phyloP scores from a whole-genome alignment of 2,888 invertebrate species.

The Ceriagrion tenellum region DNA sequence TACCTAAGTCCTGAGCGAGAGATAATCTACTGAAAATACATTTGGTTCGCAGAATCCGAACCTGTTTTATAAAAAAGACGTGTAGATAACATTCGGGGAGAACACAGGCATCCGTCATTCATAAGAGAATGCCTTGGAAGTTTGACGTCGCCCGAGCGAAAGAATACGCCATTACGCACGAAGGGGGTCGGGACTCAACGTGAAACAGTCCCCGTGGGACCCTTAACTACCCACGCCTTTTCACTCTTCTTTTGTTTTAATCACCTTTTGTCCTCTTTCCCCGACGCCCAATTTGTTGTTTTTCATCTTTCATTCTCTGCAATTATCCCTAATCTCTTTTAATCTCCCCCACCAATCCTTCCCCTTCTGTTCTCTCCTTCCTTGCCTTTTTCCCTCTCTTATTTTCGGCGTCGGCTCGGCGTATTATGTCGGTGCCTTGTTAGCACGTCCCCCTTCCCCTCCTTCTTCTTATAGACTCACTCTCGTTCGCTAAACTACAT shows the following conservation, averaged over 20 bases:
- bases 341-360: conserved; percentile 27
- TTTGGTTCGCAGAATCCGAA: not conserved
- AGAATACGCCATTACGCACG: not conserved
- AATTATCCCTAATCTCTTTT: conserved; percentile 49
- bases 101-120: not conserved
- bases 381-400: not conserved
- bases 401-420: not conserved
- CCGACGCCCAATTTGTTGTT: not conserved
- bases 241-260: conserved; percentile 6
- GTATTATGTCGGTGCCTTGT: conserved; percentile 29
- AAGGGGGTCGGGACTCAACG: conserved; percentile 9
- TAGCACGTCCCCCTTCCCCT: conserved; percentile 23
- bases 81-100: not conserved
- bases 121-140: not conserved
- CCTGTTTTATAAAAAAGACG: not conserved
- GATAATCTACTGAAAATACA: not conserved
- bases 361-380: not conserved
- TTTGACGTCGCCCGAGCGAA: not conserved
- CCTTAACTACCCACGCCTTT: not conserved
- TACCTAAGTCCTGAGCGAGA: not conserved
- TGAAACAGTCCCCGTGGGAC: not conserved
- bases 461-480: conserved; percentile 24
- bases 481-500: conserved; percentile 5
- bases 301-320: not conserved
- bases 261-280: not conserved